A percentile compares a stretch with the other conserved stretches of the same genome.
These are phyloP conservation scores for Ips typographus DNA, from an alignment of 1,140 invertebrate genomes.

Conservation along the genomic window DNA sequence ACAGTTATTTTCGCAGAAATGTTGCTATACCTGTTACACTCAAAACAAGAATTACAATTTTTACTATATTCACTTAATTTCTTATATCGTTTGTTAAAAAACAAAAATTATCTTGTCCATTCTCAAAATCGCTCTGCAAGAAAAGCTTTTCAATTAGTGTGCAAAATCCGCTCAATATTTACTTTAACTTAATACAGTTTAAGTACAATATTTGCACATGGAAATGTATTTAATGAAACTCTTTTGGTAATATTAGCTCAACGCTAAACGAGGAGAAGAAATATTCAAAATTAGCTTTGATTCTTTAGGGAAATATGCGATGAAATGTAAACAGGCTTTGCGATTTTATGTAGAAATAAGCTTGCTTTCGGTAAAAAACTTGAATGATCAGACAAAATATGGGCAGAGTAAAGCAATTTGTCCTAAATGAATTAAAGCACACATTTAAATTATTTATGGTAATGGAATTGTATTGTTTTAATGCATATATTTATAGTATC, in stretches of 20 bases:
- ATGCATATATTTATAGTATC: too few relatives aligned
- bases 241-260: conserved; percentile 38
- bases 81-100: too few relatives aligned
- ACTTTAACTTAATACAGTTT: conserved; percentile 32
- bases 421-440: too few relatives aligned
- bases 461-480: too few relatives aligned
- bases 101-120: not conserved
- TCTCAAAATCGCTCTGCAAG: conserved; percentile 28
- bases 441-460: too few relatives aligned
- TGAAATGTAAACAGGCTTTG: conserved; percentile 19
- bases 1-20: too few relatives aligned
- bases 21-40: too few relatives aligned
- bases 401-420: too few relatives aligned
- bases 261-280: conserved; percentile 29
- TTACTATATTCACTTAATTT: too few relatives aligned
- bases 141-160: conserved; percentile 35
- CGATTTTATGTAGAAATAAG: conserved; percentile 16
- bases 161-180: conserved; percentile 32
- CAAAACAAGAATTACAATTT: too few relatives aligned
- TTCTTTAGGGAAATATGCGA: conserved; percentile 26
- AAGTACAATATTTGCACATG: conserved; percentile 39
- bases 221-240: conserved; percentile 39
- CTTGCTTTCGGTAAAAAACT: not conserved
- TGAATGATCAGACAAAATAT: too few relatives aligned
- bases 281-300: conserved; percentile 29